Evolutionary conservation across 35 echinoderm and acorn worm genomes (phyloP).

Genomic region (Eucidaris tribuloides): DNA sequence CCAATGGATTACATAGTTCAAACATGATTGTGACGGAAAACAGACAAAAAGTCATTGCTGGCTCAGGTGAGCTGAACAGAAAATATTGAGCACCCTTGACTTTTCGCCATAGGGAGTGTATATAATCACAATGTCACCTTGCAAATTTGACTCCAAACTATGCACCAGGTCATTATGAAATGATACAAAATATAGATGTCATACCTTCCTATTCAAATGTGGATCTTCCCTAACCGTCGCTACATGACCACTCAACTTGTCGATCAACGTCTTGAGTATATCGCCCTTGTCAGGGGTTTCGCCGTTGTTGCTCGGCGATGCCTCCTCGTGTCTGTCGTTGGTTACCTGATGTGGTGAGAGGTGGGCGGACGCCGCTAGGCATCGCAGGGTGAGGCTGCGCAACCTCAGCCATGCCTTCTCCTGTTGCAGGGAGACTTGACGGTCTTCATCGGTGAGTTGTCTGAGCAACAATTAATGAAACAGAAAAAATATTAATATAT

Average conservation of each 20-base stretch:
- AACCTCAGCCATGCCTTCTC: slow-evolving; percentile 75
- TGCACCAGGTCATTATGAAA: too few relatives aligned
- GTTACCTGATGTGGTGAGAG: slow-evolving; percentile 30
- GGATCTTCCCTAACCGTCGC: slow-evolving; percentile 32
- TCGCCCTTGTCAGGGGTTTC: slow-evolving; percentile 36
- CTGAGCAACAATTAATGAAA: neutral
- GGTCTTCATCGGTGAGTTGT: slow-evolving; percentile 59
- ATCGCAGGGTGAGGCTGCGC: slow-evolving; percentile 41
- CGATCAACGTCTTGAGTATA: slow-evolving; percentile 25
- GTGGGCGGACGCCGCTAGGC: slow-evolving; percentile 57
- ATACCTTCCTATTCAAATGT: slow-evolving; percentile 23
- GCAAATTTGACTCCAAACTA: too few relatives aligned
- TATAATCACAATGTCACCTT: too few relatives aligned
- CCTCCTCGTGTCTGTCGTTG: neutral
- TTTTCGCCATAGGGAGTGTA: too few relatives aligned
- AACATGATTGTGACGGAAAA: too few relatives aligned
- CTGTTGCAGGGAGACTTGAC: slow-evolving; percentile 43
- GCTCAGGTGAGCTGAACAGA: too few relatives aligned
- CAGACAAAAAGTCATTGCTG: too few relatives aligned
- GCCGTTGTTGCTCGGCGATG: slow-evolving; percentile 5
- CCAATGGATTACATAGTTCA: too few relatives aligned
- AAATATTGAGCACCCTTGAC: too few relatives aligned
- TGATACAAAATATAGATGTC: too few relatives aligned
- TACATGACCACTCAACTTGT: slow-evolving; percentile 11
- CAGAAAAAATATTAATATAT: too few relatives aligned